A percentile compares a stretch with the other conserved stretches of the same genome.
These are phyloP conservation scores for Orchesella cincta DNA, from an alignment of 1,140 invertebrate genomes.

Conservation along the genomic window DNA sequence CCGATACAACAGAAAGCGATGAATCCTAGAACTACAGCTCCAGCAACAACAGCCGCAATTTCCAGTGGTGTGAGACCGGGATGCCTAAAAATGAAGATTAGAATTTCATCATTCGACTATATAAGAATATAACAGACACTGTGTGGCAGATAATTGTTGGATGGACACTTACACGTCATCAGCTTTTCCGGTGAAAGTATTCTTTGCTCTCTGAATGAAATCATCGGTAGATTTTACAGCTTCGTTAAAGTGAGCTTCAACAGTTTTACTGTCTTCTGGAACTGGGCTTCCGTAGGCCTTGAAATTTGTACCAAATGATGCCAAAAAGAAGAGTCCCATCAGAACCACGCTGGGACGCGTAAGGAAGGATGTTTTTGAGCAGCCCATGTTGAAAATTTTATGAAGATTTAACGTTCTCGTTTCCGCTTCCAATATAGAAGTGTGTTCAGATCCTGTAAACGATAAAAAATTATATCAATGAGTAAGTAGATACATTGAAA, in stretches of 20 bases:
- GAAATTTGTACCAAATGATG: neutral
- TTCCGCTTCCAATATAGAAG: neutral
- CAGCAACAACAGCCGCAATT: constrained; percentile 37
- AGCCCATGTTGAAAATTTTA: neutral
- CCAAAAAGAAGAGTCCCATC: constrained; percentile 1
- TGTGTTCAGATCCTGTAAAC: neutral
- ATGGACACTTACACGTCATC: constrained; percentile 5
- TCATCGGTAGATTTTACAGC: constrained; percentile 27
- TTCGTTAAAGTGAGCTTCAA: neutral
- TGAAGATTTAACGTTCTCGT: neutral
- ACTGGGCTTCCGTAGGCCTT: constrained; percentile 15
- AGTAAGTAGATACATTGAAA: neutral
- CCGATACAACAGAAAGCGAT: constrained; percentile 45
- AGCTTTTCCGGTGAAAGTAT: constrained; percentile 32
- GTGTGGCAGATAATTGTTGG: neutral
- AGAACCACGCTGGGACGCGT: neutral
- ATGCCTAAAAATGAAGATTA: neutral
- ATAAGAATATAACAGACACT: neutral
- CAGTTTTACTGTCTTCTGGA: neutral
- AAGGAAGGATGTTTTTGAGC: neutral
- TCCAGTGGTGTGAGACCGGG: constrained; percentile 13
- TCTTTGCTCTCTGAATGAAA: constrained; percentile 17
- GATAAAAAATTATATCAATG: too few relatives aligned
- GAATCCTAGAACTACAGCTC: constrained; percentile 35
- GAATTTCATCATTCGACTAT: neutral